Conservation (phyloP, 2,113 vertebrate genomes). For the Papio anubis region DNA sequence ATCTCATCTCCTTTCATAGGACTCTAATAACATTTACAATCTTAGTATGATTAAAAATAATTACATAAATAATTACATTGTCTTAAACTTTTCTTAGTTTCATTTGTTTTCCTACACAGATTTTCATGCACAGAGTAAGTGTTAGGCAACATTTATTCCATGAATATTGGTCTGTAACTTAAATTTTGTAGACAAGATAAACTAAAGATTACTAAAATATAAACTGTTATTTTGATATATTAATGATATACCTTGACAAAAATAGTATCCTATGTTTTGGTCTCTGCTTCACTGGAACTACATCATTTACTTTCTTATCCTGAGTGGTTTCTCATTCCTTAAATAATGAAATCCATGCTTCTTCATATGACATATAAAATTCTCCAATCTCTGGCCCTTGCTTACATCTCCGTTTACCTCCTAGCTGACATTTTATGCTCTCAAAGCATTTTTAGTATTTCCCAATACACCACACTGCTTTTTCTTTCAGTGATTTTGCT, state of each 20-base stretch:
- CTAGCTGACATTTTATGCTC: background rate
- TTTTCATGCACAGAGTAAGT: background rate
- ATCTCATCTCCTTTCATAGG: background rate
- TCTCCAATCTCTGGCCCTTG: background rate
- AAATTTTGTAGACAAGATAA: background rate
- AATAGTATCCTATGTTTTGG: background rate
- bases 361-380: background rate
- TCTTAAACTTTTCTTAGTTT: background rate
- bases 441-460: background rate
- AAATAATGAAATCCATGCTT: background rate
- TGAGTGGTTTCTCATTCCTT: background rate
- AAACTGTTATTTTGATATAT: background rate
- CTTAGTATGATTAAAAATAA: background rate
- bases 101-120: background rate
- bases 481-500: constrained; percentile 5
- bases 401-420: background rate
- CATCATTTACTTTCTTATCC: background rate
- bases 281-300: background rate
- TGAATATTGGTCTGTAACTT: background rate
- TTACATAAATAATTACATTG: background rate
- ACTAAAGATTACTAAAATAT: background rate
- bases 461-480: background rate
- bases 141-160: background rate
- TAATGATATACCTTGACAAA: background rate
- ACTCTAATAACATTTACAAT: background rate